phyloP scores from a whole-genome alignment of 1,140 invertebrate species.

The Drosophila obscura region DNA sequence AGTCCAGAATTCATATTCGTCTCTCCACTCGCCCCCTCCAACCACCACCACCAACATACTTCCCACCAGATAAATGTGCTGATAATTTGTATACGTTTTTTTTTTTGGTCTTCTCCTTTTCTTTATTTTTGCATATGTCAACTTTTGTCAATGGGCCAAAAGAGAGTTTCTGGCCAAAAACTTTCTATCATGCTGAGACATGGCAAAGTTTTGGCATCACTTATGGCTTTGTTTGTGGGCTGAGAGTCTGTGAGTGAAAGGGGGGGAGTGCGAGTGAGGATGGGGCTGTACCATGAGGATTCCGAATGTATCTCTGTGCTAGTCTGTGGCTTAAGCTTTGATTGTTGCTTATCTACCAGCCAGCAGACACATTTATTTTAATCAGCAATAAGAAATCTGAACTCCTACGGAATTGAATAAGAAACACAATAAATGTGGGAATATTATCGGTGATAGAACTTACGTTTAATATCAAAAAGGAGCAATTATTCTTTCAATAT shows the following conservation, averaged over 20 bases:
- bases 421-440: background rate
- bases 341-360: constrained; percentile 26
- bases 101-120: constrained; percentile 26
- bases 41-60: background rate
- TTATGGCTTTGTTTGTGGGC: constrained; percentile 31
- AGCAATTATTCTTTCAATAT: too few species aligned
- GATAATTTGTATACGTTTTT: constrained; percentile 42
- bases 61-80: constrained; percentile 36
- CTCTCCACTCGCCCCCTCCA: background rate
- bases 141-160: constrained; percentile 50
- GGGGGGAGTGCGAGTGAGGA: background rate
- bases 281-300: constrained; percentile 20
- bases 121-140: constrained; percentile 47
- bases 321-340: constrained; percentile 38
- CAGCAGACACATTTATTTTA: constrained; percentile 13
- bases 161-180: constrained; percentile 34
- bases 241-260: background rate
- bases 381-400: background rate
- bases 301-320: constrained; percentile 12
- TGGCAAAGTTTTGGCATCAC: constrained; percentile 38
- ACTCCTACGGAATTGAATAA: background rate
- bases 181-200: constrained; percentile 41
- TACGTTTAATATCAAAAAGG: background rate
- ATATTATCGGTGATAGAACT: background rate
- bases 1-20: constrained; percentile 31